Conservation (phyloP, 1,140 invertebrate genomes). For the Manduca sexta region DNA sequence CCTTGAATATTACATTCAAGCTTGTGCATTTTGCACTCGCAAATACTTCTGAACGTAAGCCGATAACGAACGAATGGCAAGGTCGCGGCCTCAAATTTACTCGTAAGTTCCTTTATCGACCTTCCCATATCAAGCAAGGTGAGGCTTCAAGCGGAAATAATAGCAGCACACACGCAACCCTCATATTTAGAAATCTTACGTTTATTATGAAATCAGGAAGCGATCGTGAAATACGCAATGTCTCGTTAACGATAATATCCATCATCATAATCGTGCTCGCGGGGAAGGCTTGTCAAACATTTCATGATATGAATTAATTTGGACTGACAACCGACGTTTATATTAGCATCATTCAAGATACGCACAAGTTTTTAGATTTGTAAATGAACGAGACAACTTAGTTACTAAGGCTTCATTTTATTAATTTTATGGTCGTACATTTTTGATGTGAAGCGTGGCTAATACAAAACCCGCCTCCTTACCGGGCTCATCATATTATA, state of each 20-base stretch:
- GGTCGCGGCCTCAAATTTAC: slow-evolving; percentile 41
- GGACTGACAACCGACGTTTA: too few relatives aligned
- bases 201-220: slow-evolving; percentile 11
- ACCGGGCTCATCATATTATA: too few relatives aligned
- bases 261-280: not conserved
- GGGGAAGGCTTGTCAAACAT: not conserved
- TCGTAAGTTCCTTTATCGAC: slow-evolving; percentile 40
- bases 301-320: too few relatives aligned
- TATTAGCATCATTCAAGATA: too few relatives aligned
- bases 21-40: too few relatives aligned
- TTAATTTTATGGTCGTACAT: too few relatives aligned
- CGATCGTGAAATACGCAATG: slow-evolving; percentile 7
- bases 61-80: slow-evolving; percentile 25
- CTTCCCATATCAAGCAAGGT: slow-evolving; percentile 50
- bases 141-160: slow-evolving; percentile 47
- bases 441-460: too few relatives aligned
- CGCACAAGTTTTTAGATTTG: too few relatives aligned
- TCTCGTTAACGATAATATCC: not conserved
- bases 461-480: too few relatives aligned
- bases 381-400: too few relatives aligned
- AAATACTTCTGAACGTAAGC: slow-evolving; percentile 16
- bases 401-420: too few relatives aligned
- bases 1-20: too few relatives aligned
- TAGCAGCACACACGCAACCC: slow-evolving; percentile 48
- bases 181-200: slow-evolving; percentile 27